Percentiles rank a stretch among this genome's conserved stretches.
Conservation (phyloP, 2,797 vertebrate species). For the Hoplostethus mediterraneus region DNA sequence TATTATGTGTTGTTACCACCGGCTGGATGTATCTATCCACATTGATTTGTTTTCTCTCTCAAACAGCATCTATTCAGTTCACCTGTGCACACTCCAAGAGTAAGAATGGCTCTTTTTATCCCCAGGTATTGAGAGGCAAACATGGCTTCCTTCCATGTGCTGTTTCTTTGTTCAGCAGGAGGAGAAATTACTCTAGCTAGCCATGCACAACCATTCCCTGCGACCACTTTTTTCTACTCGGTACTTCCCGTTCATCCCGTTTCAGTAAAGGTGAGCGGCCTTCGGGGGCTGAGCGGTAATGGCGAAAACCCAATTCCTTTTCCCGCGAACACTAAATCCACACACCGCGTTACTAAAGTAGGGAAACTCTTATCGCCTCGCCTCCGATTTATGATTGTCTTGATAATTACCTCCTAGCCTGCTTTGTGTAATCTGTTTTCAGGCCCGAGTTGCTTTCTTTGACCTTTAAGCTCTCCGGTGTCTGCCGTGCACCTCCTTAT, state of each 20-base stretch:
- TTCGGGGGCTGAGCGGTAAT: conserved; percentile 51
- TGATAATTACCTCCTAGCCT: conserved; percentile 79
- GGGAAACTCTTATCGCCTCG: conserved; percentile 62
- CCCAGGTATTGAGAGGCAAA: not conserved
- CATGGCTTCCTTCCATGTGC: not conserved
- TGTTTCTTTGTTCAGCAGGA: not conserved
- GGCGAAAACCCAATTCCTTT: conserved; percentile 55
- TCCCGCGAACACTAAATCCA: conserved; percentile 63
- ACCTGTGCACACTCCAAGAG: not conserved
- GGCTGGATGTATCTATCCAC: not conserved
- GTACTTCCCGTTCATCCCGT: conserved; percentile 43
- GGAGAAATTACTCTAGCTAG: conserved; percentile 15
- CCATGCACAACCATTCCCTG: conserved; percentile 18
- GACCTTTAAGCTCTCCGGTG: conserved; percentile 75
- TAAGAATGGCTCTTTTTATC: conserved; percentile 11
- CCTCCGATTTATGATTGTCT: conserved; percentile 79
- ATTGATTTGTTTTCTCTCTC: conserved; percentile 4
- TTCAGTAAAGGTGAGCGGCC: conserved; percentile 54
- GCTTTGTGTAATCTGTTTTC: conserved; percentile 79
- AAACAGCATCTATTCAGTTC: not conserved
- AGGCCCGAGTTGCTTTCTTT: conserved; percentile 68
- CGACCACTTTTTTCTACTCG: conserved; percentile 18
- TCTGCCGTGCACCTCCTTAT: conserved; percentile 69
- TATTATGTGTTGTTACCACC: not conserved
- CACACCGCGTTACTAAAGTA: conserved; percentile 46